These are phyloP conservation scores for Eupelmus urozonus DNA, from an alignment of 2,888 invertebrate species.

Conservation along the genomic window DNA sequence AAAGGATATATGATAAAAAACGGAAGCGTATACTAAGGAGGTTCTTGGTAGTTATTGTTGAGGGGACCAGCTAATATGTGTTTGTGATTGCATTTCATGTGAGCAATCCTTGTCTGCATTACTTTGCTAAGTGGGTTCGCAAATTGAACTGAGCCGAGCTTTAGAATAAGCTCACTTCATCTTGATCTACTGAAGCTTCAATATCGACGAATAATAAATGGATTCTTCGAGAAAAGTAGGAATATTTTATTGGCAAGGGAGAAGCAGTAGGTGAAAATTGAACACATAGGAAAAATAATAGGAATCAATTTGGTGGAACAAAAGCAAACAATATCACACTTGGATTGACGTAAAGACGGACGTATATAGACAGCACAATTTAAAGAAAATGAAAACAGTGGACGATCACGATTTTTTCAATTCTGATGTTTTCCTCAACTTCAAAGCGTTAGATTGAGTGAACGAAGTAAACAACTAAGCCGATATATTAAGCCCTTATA, in stretches of 20 bases:
- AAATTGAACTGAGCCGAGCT: constrained; percentile 17
- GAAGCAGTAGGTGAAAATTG: not conserved
- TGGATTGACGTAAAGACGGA: constrained; percentile 48
- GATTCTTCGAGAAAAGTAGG: not conserved
- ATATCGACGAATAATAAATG: constrained; percentile 9
- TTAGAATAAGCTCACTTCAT: not conserved
- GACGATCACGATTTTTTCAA: constrained; percentile 63
- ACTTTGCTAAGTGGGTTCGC: not conserved
- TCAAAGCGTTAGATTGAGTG: constrained; percentile 53
- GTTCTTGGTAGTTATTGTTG: constrained; percentile 45
- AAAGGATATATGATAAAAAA: constrained; percentile 59
- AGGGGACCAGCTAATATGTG: not conserved
- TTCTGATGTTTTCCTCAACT: not conserved
- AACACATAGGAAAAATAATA: not conserved
- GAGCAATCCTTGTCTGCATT: not conserved
- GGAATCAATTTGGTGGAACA: not conserved
- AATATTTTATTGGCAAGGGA: constrained; percentile 3
- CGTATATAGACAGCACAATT: constrained; percentile 62
- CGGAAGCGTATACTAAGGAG: constrained; percentile 60
- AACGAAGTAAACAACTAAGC: constrained; percentile 48
- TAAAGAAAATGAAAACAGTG: constrained; percentile 63
- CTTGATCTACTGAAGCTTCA: not conserved
- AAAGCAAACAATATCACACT: constrained; percentile 60
- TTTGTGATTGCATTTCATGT: constrained; percentile 6
- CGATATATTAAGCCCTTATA: constrained; percentile 54